Conservation (phyloP, 2,797 vertebrate species). For the Amblyraja radiata region DNA sequence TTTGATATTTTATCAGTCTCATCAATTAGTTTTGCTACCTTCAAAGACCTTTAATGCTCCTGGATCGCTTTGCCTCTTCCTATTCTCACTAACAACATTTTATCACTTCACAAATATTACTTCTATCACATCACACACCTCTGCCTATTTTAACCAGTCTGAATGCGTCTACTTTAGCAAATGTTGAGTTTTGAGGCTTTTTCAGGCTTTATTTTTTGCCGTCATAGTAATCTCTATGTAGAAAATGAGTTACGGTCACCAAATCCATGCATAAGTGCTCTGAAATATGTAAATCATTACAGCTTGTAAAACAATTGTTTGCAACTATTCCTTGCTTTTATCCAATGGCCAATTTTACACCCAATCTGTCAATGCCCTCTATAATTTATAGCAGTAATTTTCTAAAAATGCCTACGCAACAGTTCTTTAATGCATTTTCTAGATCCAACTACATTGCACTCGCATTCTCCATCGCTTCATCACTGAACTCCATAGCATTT, state of each 20-base stretch:
- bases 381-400: neutral
- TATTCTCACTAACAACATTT: neutral
- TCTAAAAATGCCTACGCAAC: neutral
- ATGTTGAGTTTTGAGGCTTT: no score
- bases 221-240: no score
- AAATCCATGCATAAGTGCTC: no score
- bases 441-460: neutral
- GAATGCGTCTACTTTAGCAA: no score
- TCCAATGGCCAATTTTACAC: neutral
- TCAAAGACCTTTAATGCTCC: neutral
- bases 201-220: no score
- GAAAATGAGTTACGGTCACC: neutral
- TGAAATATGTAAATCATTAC: neutral
- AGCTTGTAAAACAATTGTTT: neutral
- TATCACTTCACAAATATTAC: neutral
- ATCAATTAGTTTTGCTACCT: neutral
- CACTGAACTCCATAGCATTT: neutral
- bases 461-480: neutral
- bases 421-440: neutral
- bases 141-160: no score
- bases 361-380: neutral
- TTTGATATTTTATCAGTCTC: neutral
- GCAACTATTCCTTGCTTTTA: no score
- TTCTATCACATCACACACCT: neutral
- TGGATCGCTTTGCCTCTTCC: neutral